Evolutionary conservation across 2,113 vertebrate species (phyloP).

Genomic region (Todiramphus saurophagus): DNA sequence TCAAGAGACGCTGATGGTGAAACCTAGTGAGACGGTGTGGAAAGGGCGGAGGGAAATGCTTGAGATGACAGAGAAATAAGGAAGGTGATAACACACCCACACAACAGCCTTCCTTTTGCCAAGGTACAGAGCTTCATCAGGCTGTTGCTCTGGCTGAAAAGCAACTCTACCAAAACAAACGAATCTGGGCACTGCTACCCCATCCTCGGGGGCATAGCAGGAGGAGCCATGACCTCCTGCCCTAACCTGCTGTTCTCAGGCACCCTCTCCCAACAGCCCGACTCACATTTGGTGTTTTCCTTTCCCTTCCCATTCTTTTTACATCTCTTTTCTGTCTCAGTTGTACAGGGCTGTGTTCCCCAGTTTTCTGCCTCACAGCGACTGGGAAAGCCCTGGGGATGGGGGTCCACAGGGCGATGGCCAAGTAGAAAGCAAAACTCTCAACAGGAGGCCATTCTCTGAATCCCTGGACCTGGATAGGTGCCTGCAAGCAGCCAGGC

Average conservation of each 20-base stretch:
- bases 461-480: background rate
- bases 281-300: background rate
- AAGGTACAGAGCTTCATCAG: background rate
- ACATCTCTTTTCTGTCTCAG: background rate
- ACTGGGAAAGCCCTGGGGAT: background rate
- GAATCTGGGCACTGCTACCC: fast-evolving
- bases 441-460: background rate
- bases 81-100: background rate
- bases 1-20: background rate
- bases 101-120: background rate
- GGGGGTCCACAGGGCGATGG: background rate
- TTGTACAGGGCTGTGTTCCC: background rate
- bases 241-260: background rate
- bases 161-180: background rate
- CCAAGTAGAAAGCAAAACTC: background rate
- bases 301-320: background rate
- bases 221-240: background rate
- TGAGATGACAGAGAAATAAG: background rate
- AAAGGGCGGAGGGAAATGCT: background rate
- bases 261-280: fast-evolving
- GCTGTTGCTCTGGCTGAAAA: background rate
- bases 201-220: background rate
- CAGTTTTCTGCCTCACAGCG: background rate
- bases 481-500: background rate
- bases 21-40: background rate